Conservation (phyloP, 2,888 invertebrate genomes). For the Latrodectus hesperus region DNA sequence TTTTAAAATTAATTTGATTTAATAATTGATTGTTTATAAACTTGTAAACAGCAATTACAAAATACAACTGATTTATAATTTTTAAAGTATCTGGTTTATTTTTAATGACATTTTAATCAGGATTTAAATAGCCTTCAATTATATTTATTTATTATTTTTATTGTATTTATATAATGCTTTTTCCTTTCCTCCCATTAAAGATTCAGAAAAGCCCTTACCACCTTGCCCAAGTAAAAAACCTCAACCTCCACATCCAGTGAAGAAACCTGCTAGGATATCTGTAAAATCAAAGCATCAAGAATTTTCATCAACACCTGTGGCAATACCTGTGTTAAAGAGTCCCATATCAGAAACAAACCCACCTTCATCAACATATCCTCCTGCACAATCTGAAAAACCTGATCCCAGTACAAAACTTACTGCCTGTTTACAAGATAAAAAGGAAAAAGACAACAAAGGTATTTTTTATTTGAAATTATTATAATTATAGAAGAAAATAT, state of each 20-base stretch:
- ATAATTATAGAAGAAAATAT: neutral
- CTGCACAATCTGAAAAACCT: constrained; percentile 14
- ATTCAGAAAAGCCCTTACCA: constrained; percentile 60
- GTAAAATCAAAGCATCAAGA: constrained; percentile 28
- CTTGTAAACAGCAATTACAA: no score
- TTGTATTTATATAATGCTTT: no score
- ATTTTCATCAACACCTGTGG: constrained; percentile 11
- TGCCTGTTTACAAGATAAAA: neutral
- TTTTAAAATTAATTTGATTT: neutral
- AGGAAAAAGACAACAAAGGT: constrained; percentile 15
- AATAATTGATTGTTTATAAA: no score
- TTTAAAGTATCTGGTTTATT: no score
- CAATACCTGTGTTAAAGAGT: constrained; percentile 5
- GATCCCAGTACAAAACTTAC: constrained; percentile 9
- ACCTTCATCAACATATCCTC: constrained; percentile 5
- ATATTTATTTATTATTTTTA: no score
- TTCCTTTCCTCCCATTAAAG: neutral
- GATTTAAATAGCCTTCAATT: no score
- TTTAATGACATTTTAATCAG: no score
- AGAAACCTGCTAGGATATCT: constrained; percentile 73
- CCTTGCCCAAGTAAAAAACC: constrained; percentile 72
- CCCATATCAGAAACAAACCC: constrained; percentile 14
- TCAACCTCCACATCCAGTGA: constrained; percentile 72
- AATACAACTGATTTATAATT: no score
- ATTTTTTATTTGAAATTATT: neutral